A percentile compares a stretch with the other conserved stretches of the same genome.
phyloP scores from a whole-genome alignment of 2,113 vertebrate species.

The Gymnobelideus leadbeateri region DNA sequence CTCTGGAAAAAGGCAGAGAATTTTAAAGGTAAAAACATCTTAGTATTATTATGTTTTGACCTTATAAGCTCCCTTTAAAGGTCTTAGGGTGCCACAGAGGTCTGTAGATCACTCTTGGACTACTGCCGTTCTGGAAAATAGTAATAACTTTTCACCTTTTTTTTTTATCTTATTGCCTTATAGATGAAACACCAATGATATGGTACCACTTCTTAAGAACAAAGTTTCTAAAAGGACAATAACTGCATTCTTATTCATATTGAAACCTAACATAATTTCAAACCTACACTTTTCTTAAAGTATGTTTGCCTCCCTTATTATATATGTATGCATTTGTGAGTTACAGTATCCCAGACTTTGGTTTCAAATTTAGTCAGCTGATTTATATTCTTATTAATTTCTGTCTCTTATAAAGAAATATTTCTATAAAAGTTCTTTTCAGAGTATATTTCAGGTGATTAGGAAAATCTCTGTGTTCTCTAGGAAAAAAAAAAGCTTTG shows the following conservation, averaged over 20 bases:
- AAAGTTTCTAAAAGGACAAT: conserved; percentile 25
- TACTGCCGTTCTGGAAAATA: conserved; percentile 61
- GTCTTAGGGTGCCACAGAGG: background rate
- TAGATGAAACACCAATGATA: conserved; percentile 52
- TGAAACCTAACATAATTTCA: background rate
- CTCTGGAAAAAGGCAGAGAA: background rate
- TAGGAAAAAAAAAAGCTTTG: background rate
- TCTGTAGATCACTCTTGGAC: background rate
- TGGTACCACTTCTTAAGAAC: conserved; percentile 26
- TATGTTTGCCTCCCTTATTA: background rate
- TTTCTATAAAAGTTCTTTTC: conserved; percentile 7
- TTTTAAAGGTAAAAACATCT: background rate
- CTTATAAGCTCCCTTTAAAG: background rate
- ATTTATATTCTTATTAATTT: background rate
- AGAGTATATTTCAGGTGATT: background rate
- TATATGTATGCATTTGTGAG: background rate
- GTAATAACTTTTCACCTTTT: conserved; percentile 70
- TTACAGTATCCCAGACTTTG: background rate
- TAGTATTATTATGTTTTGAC: background rate
- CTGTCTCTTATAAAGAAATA: background rate
- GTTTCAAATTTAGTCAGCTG: background rate
- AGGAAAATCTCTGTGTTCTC: background rate
- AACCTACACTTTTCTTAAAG: background rate
- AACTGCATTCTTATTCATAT: background rate
- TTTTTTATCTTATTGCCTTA: conserved; percentile 65